Base-by-base conservation (phyloP, 1,140 invertebrate species). In the Atta colombica region DNA sequence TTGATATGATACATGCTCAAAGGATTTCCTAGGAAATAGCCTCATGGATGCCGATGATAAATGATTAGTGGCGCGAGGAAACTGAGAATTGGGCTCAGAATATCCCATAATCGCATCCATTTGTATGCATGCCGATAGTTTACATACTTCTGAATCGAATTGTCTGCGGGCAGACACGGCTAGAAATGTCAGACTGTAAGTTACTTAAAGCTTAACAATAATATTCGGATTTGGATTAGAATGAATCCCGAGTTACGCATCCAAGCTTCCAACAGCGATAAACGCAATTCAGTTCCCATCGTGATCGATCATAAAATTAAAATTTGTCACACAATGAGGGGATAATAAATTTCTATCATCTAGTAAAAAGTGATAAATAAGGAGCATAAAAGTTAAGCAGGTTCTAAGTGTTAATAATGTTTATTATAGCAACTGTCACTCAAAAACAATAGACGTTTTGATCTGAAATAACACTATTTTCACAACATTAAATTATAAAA, bases 91-190 rank as follows among this genome's bases (percentile, higher is more conserved):
- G 7, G 35, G 68, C 61, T 53, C 85, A 53, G 75, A 68, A 87
- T 82, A 78, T 77, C 35, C 12, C 39, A 77, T 93, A 92, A 93
- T 93, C 90, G 87, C 10, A 25, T 86, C 88, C 87, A 90, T 92
- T 88, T 88, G 87, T 90, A 92, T 90, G 91, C 90, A 89, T 92
- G 84, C 88, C 85, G 87, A 66, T 72, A 86, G 61, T 61, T 80
- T 60, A 45, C 45, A 35, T 81, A 81, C 51, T 69, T 61, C 49
- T 68, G 16, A 69, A 58, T 81, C 31, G 63, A 39, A 80, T 31
- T n/a, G 58, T 35, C 28, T 25, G 61, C 61, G 12, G n/a, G 14
- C 16, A 58, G 51, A 81, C 35, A 25, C 35, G 66, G n/a, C 8
- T 55, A 39, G 31, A n/a, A 66, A 55, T 7, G 28, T n/a, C 14